Conservation (phyloP, 2,113 vertebrate species). For the Peromyscus leucopus region DNA sequence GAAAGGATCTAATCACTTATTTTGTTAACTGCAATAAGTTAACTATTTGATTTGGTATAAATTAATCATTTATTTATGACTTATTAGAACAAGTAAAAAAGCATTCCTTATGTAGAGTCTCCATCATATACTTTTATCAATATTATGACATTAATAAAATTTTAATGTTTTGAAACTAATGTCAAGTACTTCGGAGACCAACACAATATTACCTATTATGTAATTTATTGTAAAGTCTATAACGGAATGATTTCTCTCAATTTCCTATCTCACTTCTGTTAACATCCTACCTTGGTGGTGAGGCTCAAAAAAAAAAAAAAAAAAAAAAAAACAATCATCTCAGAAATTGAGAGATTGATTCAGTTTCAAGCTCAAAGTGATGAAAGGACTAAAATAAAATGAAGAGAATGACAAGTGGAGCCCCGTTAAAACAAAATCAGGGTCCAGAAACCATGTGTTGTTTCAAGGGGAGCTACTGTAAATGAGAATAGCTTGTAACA, state of each 20-base stretch:
- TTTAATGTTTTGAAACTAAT: not conserved
- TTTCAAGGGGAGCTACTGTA: conserved; percentile 27
- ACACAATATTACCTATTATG: not conserved
- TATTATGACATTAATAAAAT: not conserved
- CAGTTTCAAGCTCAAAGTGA: not conserved
- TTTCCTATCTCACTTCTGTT: not conserved
- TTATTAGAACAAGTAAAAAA: conserved; percentile 6
- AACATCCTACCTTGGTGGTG: not conserved
- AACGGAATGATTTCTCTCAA: not conserved
- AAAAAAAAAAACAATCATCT: not conserved
- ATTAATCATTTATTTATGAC: not conserved
- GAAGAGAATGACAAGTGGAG: conserved; percentile 2
- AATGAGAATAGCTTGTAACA: conserved; percentile 39
- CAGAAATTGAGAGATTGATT: conserved; percentile 19
- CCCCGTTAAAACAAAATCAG: not conserved
- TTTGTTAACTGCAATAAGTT: not conserved
- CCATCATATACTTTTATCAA: not conserved
- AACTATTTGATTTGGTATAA: not conserved
- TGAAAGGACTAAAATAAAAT: not conserved
- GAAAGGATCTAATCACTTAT: not conserved
- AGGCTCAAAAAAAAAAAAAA: not conserved
- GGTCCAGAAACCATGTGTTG: not conserved
- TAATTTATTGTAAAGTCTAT: not conserved
- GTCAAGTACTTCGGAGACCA: not conserved
- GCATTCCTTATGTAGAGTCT: not conserved